These are phyloP conservation scores for Natator depressus DNA, from an alignment of 2,113 vertebrate species.

Conservation along the genomic window DNA sequence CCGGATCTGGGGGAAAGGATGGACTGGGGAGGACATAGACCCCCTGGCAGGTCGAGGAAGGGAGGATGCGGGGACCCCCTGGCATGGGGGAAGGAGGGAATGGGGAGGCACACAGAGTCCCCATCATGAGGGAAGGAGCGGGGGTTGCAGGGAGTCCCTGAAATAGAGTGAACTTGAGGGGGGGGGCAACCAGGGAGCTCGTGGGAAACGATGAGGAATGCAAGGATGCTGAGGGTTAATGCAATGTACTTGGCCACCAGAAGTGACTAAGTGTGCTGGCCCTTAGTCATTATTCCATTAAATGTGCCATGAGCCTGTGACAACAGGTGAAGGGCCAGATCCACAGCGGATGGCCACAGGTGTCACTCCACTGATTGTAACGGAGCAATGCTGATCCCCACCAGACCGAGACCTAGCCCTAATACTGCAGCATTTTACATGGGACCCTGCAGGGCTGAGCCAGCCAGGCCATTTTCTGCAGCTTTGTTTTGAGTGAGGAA, in stretches of 20 bases:
- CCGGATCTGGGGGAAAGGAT: neutral
- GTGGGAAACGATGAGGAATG: neutral
- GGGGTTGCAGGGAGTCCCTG: neutral
- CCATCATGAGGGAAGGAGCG: neutral
- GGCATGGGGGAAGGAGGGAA: neutral
- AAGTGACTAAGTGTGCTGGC: neutral
- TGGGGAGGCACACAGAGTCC: neutral
- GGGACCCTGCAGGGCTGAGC: neutral
- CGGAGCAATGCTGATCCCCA: neutral
- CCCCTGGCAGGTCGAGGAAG: neutral
- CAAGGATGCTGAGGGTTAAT: neutral
- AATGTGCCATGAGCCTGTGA: neutral
- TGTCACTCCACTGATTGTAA: neutral
- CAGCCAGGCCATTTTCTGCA: neutral
- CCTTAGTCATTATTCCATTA: neutral
- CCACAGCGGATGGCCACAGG: neutral
- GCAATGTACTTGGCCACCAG: neutral
- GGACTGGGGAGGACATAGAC: neutral
- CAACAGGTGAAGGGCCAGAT: neutral
- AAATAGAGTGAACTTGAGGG: neutral
- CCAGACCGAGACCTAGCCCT: neutral
- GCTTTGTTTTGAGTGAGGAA: neutral
- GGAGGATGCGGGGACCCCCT: neutral
- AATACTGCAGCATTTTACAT: neutral
- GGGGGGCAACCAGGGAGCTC: neutral